These are phyloP conservation scores for Knipowitschia caucasica DNA, from an alignment of 2,797 vertebrate genomes.

Conservation along the genomic window DNA sequence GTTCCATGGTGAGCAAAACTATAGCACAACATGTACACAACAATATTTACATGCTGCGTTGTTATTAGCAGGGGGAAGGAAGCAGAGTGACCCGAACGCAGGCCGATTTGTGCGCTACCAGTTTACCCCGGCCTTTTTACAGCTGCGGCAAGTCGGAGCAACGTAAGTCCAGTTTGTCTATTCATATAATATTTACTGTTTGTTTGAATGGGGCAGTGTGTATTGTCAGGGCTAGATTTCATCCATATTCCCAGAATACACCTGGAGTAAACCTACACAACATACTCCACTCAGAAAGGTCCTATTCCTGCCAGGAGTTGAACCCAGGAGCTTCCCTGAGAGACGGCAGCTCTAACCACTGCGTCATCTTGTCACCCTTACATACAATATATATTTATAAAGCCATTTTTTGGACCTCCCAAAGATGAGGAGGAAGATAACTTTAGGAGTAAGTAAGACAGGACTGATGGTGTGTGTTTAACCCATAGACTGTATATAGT, in stretches of 20 bases:
- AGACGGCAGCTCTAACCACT: no score
- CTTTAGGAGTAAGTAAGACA: slow-evolving; percentile 33
- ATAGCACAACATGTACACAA: not conserved
- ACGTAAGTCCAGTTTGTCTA: slow-evolving; percentile 86
- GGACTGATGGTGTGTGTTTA: no score
- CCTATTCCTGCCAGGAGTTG: no score
- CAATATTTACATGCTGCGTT: not conserved
- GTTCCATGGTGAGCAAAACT: not conserved
- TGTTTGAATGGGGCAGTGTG: no score
- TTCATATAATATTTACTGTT: no score
- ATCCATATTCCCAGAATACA: no score
- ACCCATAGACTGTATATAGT: slow-evolving; percentile 31
- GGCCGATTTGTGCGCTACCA: slow-evolving; percentile 96
- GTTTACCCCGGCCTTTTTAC: slow-evolving; percentile 94
- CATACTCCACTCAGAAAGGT: no score
- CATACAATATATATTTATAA: not conserved
- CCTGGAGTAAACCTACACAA: no score
- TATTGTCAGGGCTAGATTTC: no score
- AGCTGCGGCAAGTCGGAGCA: slow-evolving; percentile 93
- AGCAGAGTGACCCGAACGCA: slow-evolving; percentile 89
- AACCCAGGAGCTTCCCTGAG: no score
- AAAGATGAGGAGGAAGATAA: slow-evolving; percentile 40
- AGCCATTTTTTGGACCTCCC: slow-evolving; percentile 15
- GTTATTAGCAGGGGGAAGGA: slow-evolving; percentile 75
- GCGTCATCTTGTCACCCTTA: no score